These are phyloP conservation scores for Sminthopsis crassicaudata DNA, from an alignment of 2,113 vertebrate species.

Conservation along the genomic window DNA sequence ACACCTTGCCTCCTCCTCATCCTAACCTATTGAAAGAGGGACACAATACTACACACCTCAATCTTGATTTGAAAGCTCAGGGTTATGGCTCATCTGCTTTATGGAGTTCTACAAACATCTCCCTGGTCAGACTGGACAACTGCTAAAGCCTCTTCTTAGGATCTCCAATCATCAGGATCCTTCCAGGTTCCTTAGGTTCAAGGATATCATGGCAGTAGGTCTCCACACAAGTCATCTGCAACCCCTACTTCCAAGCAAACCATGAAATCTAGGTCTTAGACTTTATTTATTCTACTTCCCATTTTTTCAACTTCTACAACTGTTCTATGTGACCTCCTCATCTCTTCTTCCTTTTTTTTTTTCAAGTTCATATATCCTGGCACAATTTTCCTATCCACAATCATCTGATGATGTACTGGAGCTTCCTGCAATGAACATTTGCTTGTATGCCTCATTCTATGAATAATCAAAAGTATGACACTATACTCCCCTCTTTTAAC, in stretches of 20 bases:
- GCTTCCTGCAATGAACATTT: background rate
- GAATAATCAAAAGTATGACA: background rate
- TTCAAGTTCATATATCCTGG: background rate
- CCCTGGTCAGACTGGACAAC: background rate
- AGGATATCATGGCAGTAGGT: background rate
- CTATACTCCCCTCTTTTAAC: background rate
- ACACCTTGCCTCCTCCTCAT: background rate
- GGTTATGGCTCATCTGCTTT: background rate
- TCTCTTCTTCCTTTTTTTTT: background rate
- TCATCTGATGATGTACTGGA: background rate
- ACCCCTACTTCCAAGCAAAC: background rate
- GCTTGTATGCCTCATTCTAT: background rate
- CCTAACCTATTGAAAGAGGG: background rate
- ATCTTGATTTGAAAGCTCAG: background rate
- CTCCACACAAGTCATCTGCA: background rate
- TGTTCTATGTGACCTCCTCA: background rate
- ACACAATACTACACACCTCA: background rate
- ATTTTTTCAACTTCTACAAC: background rate
- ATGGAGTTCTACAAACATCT: background rate
- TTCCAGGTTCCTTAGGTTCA: background rate
- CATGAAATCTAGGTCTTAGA: background rate
- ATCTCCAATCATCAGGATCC: background rate
- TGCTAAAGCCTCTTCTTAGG: background rate
- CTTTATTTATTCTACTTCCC: background rate
- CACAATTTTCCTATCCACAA: background rate